Evolutionary conservation across 2,888 invertebrate genomes (phyloP).

Genomic region (Ichneumon xanthorius): DNA sequence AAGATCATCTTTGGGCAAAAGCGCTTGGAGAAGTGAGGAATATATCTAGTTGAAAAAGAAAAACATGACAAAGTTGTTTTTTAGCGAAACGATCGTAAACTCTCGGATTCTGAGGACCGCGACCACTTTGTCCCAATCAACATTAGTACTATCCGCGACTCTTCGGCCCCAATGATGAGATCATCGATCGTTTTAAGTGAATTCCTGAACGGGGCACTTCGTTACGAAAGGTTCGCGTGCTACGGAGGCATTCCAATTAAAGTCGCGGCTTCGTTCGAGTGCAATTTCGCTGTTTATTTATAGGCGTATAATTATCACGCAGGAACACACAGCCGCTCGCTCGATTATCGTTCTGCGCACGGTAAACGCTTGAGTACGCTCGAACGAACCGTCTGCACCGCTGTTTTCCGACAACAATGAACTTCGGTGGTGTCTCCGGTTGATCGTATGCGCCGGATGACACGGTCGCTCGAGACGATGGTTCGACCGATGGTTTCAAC

Average conservation of each 20-base stretch:
- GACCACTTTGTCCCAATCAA: constrained; percentile 52
- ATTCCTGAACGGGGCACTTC: constrained; percentile 76
- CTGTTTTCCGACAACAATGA: constrained; percentile 28
- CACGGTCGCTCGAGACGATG: constrained; percentile 1
- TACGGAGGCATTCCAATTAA: constrained; percentile 78
- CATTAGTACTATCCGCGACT: constrained; percentile 19
- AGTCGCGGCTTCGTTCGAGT: constrained; percentile 75
- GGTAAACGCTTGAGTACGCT: constrained; percentile 33
- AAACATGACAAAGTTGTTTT: not conserved
- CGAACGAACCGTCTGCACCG: constrained; percentile 19
- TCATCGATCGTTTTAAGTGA: constrained; percentile 77
- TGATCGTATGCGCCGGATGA: constrained; percentile 20
- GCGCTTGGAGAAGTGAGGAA: not conserved
- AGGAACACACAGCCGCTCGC: constrained; percentile 70
- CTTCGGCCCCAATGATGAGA: constrained; percentile 64
- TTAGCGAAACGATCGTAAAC: constrained; percentile 34
- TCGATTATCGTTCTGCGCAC: constrained; percentile 74
- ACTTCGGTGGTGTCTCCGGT: constrained; percentile 24
- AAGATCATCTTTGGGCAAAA: constrained; percentile 53
- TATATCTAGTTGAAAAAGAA: constrained; percentile 1
- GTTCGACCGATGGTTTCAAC: not conserved
- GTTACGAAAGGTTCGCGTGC: constrained; percentile 78
- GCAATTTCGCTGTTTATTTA: constrained; percentile 80
- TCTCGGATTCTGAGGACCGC: constrained; percentile 27
- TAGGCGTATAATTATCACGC: constrained; percentile 78